phyloP scores from a whole-genome alignment of 2,113 vertebrate species.

The Platysternon megacephalum region DNA sequence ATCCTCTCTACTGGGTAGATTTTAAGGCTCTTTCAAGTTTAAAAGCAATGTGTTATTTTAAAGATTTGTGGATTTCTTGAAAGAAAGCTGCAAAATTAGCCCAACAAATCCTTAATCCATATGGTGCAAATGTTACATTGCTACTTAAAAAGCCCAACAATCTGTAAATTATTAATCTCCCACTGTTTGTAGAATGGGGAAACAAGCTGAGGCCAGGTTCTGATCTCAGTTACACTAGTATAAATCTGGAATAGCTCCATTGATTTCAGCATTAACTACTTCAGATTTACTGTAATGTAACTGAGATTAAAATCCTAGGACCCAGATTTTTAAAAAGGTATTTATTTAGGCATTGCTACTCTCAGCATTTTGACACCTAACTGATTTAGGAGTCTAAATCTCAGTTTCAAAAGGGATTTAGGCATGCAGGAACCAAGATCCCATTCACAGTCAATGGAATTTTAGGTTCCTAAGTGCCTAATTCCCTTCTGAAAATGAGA shows the following conservation, averaged over 20 bases:
- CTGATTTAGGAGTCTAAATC: neutral
- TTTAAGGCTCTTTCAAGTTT: constrained; percentile 24
- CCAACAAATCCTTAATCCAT: constrained; percentile 46
- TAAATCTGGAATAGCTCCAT: neutral
- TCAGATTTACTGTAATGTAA: neutral
- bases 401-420: neutral
- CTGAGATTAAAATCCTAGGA: neutral
- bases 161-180: constrained; percentile 28
- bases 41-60: constrained; percentile 52
- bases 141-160: constrained; percentile 3
- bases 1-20: constrained; percentile 16
- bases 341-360: neutral
- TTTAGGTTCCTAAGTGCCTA: neutral
- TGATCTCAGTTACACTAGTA: neutral
- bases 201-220: neutral
- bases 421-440: neutral
- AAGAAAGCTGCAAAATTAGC: constrained; percentile 42
- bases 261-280: neutral
- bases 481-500: neutral
- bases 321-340: neutral
- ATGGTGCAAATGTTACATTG: constrained; percentile 41
- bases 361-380: neutral
- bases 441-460: neutral
- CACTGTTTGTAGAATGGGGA: neutral
- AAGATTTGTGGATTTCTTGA: constrained; percentile 52